Evolutionary conservation across 2,888 invertebrate genomes (phyloP), one percentile per base, ranked within the genome.

Genomic region (Atethmia centrago): DNA sequence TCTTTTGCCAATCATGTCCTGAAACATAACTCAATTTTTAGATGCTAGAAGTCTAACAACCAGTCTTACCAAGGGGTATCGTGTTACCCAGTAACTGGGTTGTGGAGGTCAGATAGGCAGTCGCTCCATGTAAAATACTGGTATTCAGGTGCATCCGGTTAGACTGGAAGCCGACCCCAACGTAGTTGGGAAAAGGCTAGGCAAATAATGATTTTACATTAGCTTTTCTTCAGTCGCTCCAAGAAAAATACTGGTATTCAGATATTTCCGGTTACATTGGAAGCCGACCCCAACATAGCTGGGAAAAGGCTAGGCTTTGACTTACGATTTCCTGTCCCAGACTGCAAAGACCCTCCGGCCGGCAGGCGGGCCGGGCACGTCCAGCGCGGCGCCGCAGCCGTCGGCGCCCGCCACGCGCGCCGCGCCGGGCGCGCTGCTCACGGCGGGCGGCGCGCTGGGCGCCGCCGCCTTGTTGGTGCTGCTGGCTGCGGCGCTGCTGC

Each of bases 391-490:
- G 0, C 88, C 90, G 36, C 89, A 90, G 14, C 88, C 89, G 59
- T 87, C 80, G 79, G 73, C 79, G 79, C 87, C 85, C 25, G 77
- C 5, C 69, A 0, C 92, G 36, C 90, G 90, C 8, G 28, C 71
- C 2, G 80, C 91, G 62, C 91, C 93, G 0, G 92, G 92, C 49
- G 93, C 95, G 55, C 90, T 95, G 69, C 91, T 95, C 56, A 94
- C 95, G 12, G 96, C 95, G 8, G 96, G 94, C 40, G 95, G 96
- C 5, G 94, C 95, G 53, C 88, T 94, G 36, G 96, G 95, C 0
- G 95, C 94, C 2, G 91, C 93, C 0, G 93, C 93, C 2, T 79
- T 96, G 61, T 84, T 95, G 28, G 90, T 94, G 19, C 85, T 95
- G 51, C 90, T 94, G 8, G 92, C 90, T 0, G 91, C 92, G 12